Conservation (phyloP, 1,140 invertebrate genomes). For the Copidosoma floridanum region DNA sequence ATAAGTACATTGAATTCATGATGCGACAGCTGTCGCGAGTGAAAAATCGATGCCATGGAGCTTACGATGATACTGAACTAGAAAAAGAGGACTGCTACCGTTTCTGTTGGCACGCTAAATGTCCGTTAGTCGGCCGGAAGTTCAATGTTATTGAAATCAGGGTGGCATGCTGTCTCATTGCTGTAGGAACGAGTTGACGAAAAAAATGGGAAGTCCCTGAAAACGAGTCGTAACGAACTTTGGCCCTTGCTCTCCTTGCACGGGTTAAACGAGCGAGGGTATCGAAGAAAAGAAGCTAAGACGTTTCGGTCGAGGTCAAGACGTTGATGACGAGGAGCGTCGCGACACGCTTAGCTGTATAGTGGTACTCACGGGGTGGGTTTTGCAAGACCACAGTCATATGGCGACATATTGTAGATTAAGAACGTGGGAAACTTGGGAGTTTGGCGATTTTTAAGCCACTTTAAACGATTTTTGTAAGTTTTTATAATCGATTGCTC, state of each 20-base stretch:
- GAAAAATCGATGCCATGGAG: no score
- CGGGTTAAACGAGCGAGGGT: neutral
- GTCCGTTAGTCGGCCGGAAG: constrained; percentile 54
- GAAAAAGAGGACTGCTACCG: neutral
- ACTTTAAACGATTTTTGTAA: no score
- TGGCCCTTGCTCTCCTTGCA: no score
- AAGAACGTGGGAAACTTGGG: no score
- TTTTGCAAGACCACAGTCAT: no score
- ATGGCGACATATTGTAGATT: no score
- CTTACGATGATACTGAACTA: constrained; percentile 21
- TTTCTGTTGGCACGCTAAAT: no score
- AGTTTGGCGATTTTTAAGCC: no score
- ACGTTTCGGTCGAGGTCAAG: constrained; percentile 19
- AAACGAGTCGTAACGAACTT: constrained; percentile 45
- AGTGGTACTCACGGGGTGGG: no score
- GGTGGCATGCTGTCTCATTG: constrained; percentile 21
- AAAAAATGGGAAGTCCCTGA: neutral
- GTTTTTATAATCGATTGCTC: no score
- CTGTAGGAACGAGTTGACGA: constrained; percentile 12
- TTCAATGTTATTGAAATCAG: constrained; percentile 53
- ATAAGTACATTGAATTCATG: no score
- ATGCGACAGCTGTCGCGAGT: neutral
- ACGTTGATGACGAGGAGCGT: constrained; percentile 30
- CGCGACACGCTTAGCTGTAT: no score
- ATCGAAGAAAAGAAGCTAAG: constrained; percentile 5